A percentile compares a stretch with the other conserved stretches of the same genome.
Evolutionary conservation across 1,140 invertebrate species (phyloP).

Genomic region (Phthorimaea operculella): DNA sequence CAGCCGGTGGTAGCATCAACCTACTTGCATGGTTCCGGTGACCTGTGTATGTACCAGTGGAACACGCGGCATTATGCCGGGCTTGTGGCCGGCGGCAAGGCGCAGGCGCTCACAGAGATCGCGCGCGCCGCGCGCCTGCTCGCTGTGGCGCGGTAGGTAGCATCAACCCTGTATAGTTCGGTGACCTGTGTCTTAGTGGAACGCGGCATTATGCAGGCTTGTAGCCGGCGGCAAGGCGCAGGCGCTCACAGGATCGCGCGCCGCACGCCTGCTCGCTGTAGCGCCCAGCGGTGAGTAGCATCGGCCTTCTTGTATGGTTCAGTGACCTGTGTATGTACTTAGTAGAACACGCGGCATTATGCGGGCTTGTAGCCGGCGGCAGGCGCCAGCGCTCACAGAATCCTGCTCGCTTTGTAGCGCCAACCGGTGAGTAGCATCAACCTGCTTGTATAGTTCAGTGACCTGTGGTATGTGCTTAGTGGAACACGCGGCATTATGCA

Average conservation of each 20-base stretch:
- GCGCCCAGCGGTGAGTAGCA: too few relatives aligned
- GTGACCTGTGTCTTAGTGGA: too few relatives aligned
- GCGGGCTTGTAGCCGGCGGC: constrained; percentile 95
- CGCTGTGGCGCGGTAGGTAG: constrained; percentile 25
- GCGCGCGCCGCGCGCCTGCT: constrained; percentile 82
- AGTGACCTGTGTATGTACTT: too few relatives aligned
- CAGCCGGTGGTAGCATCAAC: constrained; percentile 21
- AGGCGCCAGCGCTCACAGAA: constrained; percentile 84
- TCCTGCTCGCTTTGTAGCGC: constrained; percentile 58
- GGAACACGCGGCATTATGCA: constrained; percentile 97
- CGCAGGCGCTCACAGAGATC: constrained; percentile 82
- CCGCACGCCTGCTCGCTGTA: constrained; percentile 79
- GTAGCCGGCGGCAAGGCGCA: constrained; percentile 95
- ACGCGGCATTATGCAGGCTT: constrained; percentile 96
- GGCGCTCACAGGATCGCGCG: constrained; percentile 84
- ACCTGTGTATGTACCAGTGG: too few relatives aligned
- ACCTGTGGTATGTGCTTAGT: too few relatives aligned
- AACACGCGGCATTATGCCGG: constrained; percentile 97
- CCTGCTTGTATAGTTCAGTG: too few relatives aligned
- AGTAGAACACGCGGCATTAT: constrained; percentile 97
- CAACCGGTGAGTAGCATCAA: too few relatives aligned
- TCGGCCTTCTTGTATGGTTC: too few relatives aligned
- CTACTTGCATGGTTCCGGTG: neutral
- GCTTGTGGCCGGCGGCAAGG: constrained; percentile 96
- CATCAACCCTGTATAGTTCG: neutral